phyloP scores from a whole-genome alignment of 92 coral and sea anemone species.

The Palythoa grandiflora region DNA sequence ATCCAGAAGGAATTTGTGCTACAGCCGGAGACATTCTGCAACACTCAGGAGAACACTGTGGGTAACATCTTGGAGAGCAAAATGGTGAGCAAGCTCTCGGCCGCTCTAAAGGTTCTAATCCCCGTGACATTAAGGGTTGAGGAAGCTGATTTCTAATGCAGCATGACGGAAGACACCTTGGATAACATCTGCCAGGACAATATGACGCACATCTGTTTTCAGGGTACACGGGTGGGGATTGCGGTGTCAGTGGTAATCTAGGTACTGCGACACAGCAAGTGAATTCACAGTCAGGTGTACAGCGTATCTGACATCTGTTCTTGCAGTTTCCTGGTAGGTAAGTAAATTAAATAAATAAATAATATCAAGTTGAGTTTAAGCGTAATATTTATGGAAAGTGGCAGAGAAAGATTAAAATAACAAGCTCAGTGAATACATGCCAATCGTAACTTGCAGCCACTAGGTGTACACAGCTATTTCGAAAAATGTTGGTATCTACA shows the following conservation, averaged over 20 bases:
- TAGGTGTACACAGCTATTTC: no score
- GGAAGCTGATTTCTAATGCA: not conserved
- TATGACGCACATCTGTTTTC: conserved; percentile 23
- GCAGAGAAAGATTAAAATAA: no score
- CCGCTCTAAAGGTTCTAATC: conserved; percentile 11
- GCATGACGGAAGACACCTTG: conserved; percentile 33
- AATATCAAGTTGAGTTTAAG: no score
- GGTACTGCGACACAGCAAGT: conserved; percentile 23
- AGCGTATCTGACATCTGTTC: conserved; percentile 20
- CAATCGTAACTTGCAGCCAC: not conserved
- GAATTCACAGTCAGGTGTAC: conserved; percentile 37
- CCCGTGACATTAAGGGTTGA: not conserved
- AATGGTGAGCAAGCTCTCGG: not conserved
- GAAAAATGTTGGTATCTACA: no score
- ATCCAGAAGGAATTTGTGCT: not conserved
- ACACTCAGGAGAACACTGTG: conserved; percentile 1
- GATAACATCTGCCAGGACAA: conserved; percentile 21
- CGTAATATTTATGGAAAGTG: no score
- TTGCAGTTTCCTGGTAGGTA: conserved; percentile 11
- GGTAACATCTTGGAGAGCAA: not conserved
- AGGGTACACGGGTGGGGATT: not conserved
- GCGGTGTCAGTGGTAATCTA: not conserved
- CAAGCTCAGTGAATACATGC: not conserved
- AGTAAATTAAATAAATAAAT: no score
- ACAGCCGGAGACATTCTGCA: not conserved